Percentiles rank a stretch among this genome's conserved stretches.
These are phyloP conservation scores for Chionoecetes opilio DNA, from an alignment of 1,140 invertebrate species.

Conservation along the genomic window DNA sequence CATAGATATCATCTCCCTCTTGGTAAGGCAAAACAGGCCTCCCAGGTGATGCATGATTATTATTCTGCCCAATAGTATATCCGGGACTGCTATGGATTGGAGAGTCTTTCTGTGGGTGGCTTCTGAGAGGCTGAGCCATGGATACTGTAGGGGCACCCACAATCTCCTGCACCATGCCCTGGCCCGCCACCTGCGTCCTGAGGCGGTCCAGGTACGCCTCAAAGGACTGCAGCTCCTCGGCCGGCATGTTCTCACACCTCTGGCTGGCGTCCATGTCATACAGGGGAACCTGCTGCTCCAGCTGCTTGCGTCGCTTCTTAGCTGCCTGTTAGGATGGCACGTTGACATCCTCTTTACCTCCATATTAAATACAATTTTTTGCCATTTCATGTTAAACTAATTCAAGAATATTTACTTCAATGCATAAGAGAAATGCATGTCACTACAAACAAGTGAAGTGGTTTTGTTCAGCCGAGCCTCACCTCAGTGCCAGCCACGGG, in stretches of 20 bases:
- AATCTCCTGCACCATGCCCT: constrained; percentile 77
- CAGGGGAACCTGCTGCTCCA: constrained; percentile 80
- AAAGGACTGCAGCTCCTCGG: constrained; percentile 80
- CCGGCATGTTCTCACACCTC: constrained; percentile 76
- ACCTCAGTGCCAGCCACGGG: constrained; percentile 80
- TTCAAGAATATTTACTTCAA: background rate
- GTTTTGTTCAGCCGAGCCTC: background rate
- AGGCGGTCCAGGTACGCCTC: constrained; percentile 76
- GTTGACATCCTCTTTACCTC: too few species aligned
- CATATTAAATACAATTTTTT: too few species aligned
- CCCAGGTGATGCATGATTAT: background rate
- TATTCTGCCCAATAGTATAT: background rate
- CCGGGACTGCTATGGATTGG: background rate
- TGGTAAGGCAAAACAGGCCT: background rate
- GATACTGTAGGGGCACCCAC: constrained; percentile 30
- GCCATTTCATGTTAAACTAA: background rate
- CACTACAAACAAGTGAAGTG: background rate
- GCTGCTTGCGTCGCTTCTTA: constrained; percentile 76
- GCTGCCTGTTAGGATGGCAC: constrained; percentile 74
- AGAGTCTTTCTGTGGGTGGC: background rate
- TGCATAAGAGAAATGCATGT: background rate
- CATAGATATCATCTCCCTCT: background rate
- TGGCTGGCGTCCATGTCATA: constrained; percentile 80
- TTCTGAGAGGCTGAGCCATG: constrained; percentile 56
- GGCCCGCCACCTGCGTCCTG: constrained; percentile 77